A percentile compares a stretch with the other conserved stretches of the same genome.
Evolutionary conservation across 2,113 vertebrate species (phyloP).

Genomic region (Paramormyrops kingsleyae): DNA sequence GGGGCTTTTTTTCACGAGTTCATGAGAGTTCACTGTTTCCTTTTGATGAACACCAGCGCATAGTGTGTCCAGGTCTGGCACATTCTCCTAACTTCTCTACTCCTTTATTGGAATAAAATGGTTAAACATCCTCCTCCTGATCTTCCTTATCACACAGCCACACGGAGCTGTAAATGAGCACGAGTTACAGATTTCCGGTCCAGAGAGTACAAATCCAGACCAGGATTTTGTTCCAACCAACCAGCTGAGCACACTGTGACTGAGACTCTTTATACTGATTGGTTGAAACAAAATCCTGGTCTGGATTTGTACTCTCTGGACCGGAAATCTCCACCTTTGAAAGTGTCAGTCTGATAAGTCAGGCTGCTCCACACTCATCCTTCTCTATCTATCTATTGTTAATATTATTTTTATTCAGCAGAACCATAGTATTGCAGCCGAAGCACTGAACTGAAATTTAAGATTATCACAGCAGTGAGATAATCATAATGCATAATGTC

Average conservation of each 20-base stretch:
- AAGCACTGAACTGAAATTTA: conserved; percentile 12
- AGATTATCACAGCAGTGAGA: conserved; percentile 17
- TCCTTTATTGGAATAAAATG: background rate
- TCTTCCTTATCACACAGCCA: background rate
- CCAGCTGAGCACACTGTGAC: no score
- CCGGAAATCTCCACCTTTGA: background rate
- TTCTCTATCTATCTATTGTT: background rate
- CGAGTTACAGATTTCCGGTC: background rate
- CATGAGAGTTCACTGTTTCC: background rate
- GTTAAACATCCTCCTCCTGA: background rate
- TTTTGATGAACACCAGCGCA: background rate
- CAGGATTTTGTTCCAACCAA: no score
- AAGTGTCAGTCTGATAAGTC: conserved; percentile 8
- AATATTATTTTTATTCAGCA: conserved; percentile 26
- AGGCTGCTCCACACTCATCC: background rate
- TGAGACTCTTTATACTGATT: no score
- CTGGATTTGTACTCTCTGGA: no score
- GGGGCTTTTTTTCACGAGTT: background rate
- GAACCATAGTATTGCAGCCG: conserved; percentile 31
- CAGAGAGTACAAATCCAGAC: no score
- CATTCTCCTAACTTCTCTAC: background rate
- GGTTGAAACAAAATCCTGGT: no score
- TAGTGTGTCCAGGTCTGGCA: background rate
- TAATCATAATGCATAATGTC: background rate
- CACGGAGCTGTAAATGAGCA: background rate